phyloP scores from a whole-genome alignment of 2,888 invertebrate genomes.

The Sinotaia quadrata region DNA sequence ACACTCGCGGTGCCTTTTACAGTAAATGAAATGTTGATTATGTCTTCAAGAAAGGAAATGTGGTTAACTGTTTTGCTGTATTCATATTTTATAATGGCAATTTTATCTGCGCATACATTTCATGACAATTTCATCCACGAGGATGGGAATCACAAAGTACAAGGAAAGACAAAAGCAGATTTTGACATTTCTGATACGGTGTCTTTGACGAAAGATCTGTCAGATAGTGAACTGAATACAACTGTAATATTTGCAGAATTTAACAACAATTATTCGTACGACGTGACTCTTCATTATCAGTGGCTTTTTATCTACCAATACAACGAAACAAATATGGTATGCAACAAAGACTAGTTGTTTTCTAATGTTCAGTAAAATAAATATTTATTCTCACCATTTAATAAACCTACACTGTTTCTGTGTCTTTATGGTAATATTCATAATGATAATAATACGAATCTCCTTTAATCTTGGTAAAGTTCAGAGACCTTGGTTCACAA shows the following conservation, averaged over 20 bases:
- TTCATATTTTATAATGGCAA: not conserved
- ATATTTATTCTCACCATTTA: not conserved
- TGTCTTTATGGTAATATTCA: not conserved
- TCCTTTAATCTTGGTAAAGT: no score
- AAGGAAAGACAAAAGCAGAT: no score
- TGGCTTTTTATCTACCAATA: slow-evolving; percentile 39
- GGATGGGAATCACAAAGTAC: no score
- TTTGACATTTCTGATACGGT: no score
- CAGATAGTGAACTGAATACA: slow-evolving; percentile 26
- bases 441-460: no score
- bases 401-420: not conserved
- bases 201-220: no score
- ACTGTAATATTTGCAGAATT: slow-evolving; percentile 23
- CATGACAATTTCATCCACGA: not conserved
- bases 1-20: no score
- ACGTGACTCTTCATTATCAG: slow-evolving; percentile 26
- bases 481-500: no score
- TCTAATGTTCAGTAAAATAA: not conserved
- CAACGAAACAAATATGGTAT: slow-evolving; percentile 35
- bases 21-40: no score
- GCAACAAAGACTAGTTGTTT: not conserved
- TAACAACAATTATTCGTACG: slow-evolving; percentile 8
- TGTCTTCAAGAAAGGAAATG: no score
- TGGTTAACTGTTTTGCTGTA: no score
- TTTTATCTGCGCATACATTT: not conserved